Evolutionary conservation across 2,113 vertebrate species (phyloP).

Genomic region (Sardina pilchardus): DNA sequence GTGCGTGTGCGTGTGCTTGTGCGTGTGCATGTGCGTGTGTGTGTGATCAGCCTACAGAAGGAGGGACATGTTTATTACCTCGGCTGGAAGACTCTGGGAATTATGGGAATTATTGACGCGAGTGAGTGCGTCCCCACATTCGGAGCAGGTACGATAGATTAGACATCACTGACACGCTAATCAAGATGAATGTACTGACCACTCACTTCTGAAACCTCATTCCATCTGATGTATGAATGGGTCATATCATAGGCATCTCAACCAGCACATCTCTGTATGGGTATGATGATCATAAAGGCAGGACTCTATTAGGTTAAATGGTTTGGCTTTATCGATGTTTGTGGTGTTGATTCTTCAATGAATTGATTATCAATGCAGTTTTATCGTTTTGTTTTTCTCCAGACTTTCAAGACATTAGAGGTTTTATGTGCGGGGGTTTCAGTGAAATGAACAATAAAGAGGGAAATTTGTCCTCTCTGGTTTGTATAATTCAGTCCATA

Average conservation of each 20-base stretch:
- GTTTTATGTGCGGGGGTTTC: conserved; percentile 75
- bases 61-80: conserved; percentile 71
- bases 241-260: not conserved
- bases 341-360: not conserved
- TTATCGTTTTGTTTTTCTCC: conserved; percentile 25
- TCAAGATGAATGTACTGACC: not conserved
- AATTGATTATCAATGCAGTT: conserved; percentile 2
- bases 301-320: not conserved
- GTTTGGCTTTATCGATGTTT: not conserved
- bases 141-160: conserved; percentile 68
- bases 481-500: conserved; percentile 46
- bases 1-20: not conserved
- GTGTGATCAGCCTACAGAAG: conserved; percentile 61
- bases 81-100: conserved; percentile 74
- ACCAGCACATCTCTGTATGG: not conserved
- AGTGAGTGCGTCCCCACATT: conserved; percentile 78
- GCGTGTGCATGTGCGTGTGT: not conserved
- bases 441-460: conserved; percentile 73
- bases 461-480: conserved; percentile 69
- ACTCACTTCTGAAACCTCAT: not conserved
- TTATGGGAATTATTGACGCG: conserved; percentile 75
- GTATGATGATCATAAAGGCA: not conserved
- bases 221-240: not conserved
- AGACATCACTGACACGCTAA: not conserved
- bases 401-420: conserved; percentile 72